A percentile compares a stretch with the other conserved stretches of the same genome.
phyloP scores from a whole-genome alignment of 2,797 vertebrate genomes.

The Channa striata region DNA sequence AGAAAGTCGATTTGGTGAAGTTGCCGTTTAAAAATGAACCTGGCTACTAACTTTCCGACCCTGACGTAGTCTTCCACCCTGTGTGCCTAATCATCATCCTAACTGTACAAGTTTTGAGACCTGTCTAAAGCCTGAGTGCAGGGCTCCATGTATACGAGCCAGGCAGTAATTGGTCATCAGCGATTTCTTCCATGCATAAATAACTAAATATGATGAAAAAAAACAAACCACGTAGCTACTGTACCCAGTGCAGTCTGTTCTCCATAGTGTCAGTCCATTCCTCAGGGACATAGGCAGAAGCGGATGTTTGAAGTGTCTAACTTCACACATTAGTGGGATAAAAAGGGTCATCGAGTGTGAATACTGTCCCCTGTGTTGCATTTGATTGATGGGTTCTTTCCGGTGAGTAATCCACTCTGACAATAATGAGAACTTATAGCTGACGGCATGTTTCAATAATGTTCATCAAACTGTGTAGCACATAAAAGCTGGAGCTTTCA shows the following conservation, averaged over 20 bases:
- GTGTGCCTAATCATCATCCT: neutral
- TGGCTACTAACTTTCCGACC: neutral
- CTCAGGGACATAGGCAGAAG: slow-evolving; percentile 18
- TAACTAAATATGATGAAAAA: neutral
- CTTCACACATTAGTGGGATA: slow-evolving; percentile 51
- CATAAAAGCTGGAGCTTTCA: slow-evolving; percentile 25
- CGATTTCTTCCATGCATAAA: neutral
- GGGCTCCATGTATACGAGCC: neutral
- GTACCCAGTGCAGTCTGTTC: slow-evolving; percentile 7
- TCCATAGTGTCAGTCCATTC: slow-evolving; percentile 28
- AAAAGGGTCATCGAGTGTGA: slow-evolving; percentile 55
- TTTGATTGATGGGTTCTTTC: slow-evolving; percentile 55
- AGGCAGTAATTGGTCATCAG: slow-evolving; percentile 9
- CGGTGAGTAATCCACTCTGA: slow-evolving; percentile 36
- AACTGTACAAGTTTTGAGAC: no score
- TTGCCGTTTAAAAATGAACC: neutral
- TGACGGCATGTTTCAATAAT: slow-evolving; percentile 40
- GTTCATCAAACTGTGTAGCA: slow-evolving; percentile 31
- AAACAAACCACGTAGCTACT: slow-evolving; percentile 17
- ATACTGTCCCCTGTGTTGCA: slow-evolving; percentile 40
- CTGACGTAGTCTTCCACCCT: no score
- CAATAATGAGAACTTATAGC: slow-evolving; percentile 29
- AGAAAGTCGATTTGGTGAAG: no score
- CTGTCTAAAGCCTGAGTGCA: neutral
- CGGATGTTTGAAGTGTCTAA: slow-evolving; percentile 46